Evolutionary conservation across 1,140 invertebrate species (phyloP), one percentile per base, ranked within the genome.

Genomic region (Drosophila kanapiae): DNA sequence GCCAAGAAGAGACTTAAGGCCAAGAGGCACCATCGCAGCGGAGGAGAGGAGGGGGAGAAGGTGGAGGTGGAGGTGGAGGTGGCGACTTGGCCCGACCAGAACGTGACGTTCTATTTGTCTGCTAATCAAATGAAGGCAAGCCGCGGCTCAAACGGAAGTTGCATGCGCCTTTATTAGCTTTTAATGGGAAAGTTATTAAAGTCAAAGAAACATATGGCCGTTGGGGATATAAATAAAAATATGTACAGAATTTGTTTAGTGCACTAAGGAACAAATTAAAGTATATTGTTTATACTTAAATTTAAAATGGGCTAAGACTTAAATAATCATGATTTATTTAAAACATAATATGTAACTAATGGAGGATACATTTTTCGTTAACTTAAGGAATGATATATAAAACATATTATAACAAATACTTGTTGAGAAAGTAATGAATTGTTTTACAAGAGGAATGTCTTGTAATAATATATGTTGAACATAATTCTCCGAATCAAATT

Each of bases 161-260:
- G 70, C 67, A 65, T 63, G 78, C 65, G 70, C 40, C 81, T 90
- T 90, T 90, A 90, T 90, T 90, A 85, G 85, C 61, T 90, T 90
- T 82, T 90, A 90, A 90, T 90, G 82, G 70, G 85, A 90, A 90
- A 90, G 85, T 90, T 87, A 87, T 87, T 82, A 87, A 74, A 70
- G 77, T 40, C 56, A 63, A 64, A 86, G 51, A 80, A 80, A 80
- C 53, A 53, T 60, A 47, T 60, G 54, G 64, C 11, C 11, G 37
- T 31, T 58, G 53, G n/a, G 31, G 13, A 23, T 29, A n/a, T 16
- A 63, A 38, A 68, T 42, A 35, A 49, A 49, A 49, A 40, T 33
- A 10, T 14, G 10, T 37, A 14, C 18, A 29, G 3, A n/a, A 57
- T 42, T 23, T 6, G 3, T 10, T 40, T 16, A 5, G 13, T 8